phyloP scores from a whole-genome alignment of 2,113 vertebrate species.

The Mesitornis unicolor region DNA sequence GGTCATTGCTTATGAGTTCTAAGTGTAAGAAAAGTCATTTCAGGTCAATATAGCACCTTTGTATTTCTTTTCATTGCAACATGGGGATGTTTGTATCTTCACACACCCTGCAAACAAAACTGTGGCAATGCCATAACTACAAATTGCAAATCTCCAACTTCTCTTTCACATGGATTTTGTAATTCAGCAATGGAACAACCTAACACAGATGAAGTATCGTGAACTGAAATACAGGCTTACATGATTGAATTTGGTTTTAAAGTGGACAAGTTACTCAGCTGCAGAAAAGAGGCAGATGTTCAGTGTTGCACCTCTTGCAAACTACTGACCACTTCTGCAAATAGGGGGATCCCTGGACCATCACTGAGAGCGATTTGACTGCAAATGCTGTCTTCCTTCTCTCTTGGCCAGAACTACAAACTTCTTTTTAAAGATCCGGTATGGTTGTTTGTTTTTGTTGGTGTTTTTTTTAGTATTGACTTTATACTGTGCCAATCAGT shows the following conservation, averaged over 20 bases:
- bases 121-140: not conserved
- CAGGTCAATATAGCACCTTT: not conserved
- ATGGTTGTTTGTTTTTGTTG: rapidly evolving
- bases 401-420: not conserved
- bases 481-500: not conserved
- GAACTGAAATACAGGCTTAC: not conserved
- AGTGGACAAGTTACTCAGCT: not conserved
- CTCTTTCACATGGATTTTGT: not conserved
- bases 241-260: not conserved
- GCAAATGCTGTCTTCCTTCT: not conserved
- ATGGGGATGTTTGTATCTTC: not conserved
- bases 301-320: not conserved
- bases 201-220: not conserved
- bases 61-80: not conserved
- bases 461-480: not conserved
- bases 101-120: not conserved
- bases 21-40: not conserved
- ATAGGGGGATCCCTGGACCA: not conserved
- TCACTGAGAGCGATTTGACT: not conserved
- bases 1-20: not conserved
- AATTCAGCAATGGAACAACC: not conserved
- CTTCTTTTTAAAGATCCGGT: not conserved
- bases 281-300: not conserved
- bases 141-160: not conserved
- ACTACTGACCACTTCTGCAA: not conserved